A percentile compares a stretch with the other conserved stretches of the same genome.
These are phyloP conservation scores for Myripristis murdjan DNA, from an alignment of 2,797 vertebrate species.

Conservation along the genomic window DNA sequence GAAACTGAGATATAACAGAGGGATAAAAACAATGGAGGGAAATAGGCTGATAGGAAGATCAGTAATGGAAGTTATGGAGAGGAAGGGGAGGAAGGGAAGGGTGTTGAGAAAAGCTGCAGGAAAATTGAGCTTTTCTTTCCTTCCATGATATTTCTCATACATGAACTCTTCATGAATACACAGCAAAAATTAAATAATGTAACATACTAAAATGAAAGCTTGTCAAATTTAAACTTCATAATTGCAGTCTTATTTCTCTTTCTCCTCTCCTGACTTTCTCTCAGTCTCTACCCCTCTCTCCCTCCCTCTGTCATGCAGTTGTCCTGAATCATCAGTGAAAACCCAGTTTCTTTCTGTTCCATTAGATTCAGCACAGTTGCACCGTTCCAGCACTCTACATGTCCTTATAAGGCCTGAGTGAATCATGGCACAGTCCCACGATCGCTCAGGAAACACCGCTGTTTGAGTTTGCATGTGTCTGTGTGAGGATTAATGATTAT, in stretches of 20 bases:
- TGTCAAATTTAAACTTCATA: conserved; percentile 4
- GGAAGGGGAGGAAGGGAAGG: neutral
- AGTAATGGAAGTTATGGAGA: no score
- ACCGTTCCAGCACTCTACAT: conserved; percentile 38
- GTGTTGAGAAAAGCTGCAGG: conserved; percentile 2
- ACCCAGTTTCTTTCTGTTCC: conserved; percentile 66
- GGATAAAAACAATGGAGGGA: neutral
- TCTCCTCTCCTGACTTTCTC: neutral
- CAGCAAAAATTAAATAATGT: neutral
- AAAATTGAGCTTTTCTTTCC: neutral
- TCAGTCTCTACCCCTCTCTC: conserved; percentile 29
- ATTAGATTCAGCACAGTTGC: conserved; percentile 71
- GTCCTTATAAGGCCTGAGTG: conserved; percentile 69
- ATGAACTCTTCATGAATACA: neutral
- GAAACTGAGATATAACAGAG: neutral
- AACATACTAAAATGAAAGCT: conserved; percentile 2
- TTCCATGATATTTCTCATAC: neutral
- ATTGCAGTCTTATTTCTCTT: no score
- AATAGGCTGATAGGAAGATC: neutral
- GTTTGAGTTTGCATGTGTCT: conserved; percentile 2
- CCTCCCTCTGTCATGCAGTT: conserved; percentile 30
- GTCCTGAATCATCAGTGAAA: conserved; percentile 52
- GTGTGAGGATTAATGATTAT: conserved; percentile 1
- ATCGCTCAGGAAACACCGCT: conserved; percentile 38
- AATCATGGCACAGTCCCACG: conserved; percentile 41